Base-by-base conservation (phyloP, 2,113 vertebrate species). In the Leptobrachium ailaonicum region DNA sequence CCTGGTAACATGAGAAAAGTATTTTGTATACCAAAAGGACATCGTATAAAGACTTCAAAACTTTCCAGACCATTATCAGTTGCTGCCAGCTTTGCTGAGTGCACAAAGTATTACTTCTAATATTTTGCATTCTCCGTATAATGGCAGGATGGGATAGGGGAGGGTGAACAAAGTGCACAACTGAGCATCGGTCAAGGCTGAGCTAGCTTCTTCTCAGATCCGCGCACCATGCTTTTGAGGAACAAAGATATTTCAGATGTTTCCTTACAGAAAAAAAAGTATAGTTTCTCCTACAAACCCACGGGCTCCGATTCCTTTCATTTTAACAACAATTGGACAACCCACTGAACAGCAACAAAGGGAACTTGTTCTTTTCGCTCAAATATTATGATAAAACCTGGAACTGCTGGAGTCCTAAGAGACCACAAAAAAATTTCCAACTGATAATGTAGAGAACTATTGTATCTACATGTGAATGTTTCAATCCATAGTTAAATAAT, bases 171-270 rank as follows among this genome's bases (percentile, higher is more conserved):
- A 62, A 54, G 58, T 58, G 50, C 13, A 43, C 32, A 47, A 47
- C 63, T 60, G 75, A 2, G 32, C 6, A 67, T 20, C 66, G 43
- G 20, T 54, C 41, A 13, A n/a, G 9, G 41, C 67, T 70, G 54
- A 20, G 14, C 41, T 71, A 45, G 9, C 53, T 40, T 6, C 3
- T 42, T 32, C 56, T 71, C n/a, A 64, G 73, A 64, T 63, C 43
- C 47, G 11, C 40, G n/a, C 73, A 47, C 56, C n/a, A 50, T 32
- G 70, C 50, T 41, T 72, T 56, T 72, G 60, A 75, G 60, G 72
- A 75, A 75, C 73, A 75, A 75, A 75, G 73, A 20, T 20, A 47
- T 45, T 44, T 75, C n/a, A 75, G 73, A 75, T 75, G 73, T 75
- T 47, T 62, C 72, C 56, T 62, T n/a, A 10, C 10, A n/a, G 8